phyloP scores from a whole-genome alignment of 2,113 vertebrate species.

The Dasypus novemcinctus region DNA sequence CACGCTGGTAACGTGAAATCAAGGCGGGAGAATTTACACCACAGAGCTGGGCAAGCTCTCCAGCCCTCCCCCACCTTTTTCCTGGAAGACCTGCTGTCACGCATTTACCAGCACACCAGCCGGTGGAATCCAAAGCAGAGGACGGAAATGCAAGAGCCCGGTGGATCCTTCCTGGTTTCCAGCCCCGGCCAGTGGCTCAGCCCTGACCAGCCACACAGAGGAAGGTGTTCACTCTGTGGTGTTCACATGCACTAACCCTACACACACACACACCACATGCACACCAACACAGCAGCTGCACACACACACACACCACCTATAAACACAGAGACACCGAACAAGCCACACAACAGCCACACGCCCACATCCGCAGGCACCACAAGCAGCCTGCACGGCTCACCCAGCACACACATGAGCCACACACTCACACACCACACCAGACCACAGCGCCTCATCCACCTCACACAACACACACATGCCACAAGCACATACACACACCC shows the following conservation, averaged over 20 bases:
- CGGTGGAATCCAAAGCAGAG: neutral
- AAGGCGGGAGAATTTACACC: neutral
- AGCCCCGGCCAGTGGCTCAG: neutral
- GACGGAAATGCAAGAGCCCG: neutral
- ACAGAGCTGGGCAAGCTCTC: neutral
- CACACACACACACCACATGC: neutral
- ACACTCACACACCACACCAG: neutral
- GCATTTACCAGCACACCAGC: neutral
- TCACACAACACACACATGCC: neutral
- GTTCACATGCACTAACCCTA: neutral
- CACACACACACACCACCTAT: neutral
- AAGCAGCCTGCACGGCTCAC: neutral
- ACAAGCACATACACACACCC: neutral
- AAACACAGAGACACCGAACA: neutral
- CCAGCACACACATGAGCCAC: neutral
- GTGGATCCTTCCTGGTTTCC: neutral
- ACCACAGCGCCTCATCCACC: neutral
- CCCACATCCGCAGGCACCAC: neutral
- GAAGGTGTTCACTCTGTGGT: too few relatives aligned
- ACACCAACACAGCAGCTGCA: neutral
- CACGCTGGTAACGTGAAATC: neutral
- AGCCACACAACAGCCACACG: neutral
- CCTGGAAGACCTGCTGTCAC: neutral
- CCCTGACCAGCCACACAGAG: neutral
- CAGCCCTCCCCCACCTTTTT: neutral